Evolutionary conservation across 1,140 invertebrate species (phyloP).

Genomic region (Drosophila rhopaloa): DNA sequence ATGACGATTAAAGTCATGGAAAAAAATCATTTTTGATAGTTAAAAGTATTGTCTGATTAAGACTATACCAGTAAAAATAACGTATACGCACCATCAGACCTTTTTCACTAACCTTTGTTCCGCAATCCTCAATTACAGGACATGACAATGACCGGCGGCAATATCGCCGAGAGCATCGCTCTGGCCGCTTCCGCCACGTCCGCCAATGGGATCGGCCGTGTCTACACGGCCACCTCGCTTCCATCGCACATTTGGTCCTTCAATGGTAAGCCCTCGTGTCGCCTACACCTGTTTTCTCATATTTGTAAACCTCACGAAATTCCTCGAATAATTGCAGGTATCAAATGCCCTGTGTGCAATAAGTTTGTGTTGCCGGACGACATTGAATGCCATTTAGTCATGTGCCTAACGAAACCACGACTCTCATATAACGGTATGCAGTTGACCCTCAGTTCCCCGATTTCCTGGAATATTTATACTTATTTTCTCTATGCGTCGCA

Average conservation of each 20-base stretch:
- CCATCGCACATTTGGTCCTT: constrained; percentile 96
- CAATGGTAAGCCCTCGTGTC: constrained; percentile 88
- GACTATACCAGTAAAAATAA: not conserved
- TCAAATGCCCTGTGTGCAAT: constrained; percentile 99
- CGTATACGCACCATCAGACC: not conserved
- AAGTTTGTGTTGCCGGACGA: constrained; percentile 99
- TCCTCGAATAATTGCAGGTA: constrained; percentile 87
- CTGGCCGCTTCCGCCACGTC: constrained; percentile 85
- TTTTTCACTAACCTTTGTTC: too few relatives aligned
- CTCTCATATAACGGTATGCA: constrained; percentile 97
- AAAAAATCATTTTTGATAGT: too few relatives aligned
- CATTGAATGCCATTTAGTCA: constrained; percentile 99
- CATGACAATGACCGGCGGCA: constrained; percentile 76
- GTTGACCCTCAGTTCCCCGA: not conserved
- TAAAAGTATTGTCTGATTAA: too few relatives aligned
- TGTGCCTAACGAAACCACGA: constrained; percentile 99
- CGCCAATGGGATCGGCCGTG: constrained; percentile 88
- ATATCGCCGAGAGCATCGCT: constrained; percentile 84
- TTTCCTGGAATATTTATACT: not conserved
- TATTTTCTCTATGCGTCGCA: not conserved
- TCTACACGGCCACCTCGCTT: constrained; percentile 94
- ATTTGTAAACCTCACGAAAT: not conserved
- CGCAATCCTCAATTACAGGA: constrained; percentile 47
- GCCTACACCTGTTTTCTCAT: too few relatives aligned
- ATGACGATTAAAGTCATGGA: too few relatives aligned